Percentiles rank a stretch among this genome's conserved stretches.
Conservation (phyloP, 2,113 vertebrate species). For the Carassius auratus region DNA sequence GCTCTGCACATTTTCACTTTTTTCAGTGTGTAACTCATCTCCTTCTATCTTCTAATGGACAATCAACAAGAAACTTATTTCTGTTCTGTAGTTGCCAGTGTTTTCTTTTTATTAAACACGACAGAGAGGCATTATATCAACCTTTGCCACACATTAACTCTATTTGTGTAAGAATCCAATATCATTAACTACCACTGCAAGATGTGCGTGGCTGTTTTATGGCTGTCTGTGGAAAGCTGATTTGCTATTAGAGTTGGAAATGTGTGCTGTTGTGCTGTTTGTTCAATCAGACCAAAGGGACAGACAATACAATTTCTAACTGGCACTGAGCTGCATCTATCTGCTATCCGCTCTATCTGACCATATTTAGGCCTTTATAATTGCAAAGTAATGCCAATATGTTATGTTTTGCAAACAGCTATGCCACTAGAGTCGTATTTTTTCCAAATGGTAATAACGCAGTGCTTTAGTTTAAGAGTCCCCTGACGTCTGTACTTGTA, state of each 20-base stretch:
- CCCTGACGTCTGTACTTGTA: slow-evolving; percentile 9
- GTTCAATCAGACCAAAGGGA: not conserved
- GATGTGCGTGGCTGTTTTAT: not conserved
- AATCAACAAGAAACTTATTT: not conserved
- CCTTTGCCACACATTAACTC: not conserved
- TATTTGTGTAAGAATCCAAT: slow-evolving; percentile 1
- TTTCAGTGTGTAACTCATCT: not conserved
- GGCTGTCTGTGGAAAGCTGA: not conserved
- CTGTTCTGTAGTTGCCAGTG: not conserved
- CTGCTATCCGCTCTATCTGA: not conserved
- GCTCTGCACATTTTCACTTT: too few relatives aligned
- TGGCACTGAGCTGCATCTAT: not conserved
- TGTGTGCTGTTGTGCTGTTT: not conserved
- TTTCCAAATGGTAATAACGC: not conserved
- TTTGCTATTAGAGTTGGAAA: not conserved
- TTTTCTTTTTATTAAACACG: not conserved
- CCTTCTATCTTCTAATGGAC: not conserved
- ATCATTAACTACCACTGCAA: not conserved
- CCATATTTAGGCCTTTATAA: not conserved
- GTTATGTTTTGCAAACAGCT: not conserved
- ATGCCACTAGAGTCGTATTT: slow-evolving; percentile 33
- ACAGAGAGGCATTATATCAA: not conserved
- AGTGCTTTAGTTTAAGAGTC: not conserved
- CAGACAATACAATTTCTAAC: not conserved
- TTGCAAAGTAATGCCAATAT: not conserved